Base-by-base conservation (phyloP, 2,888 invertebrate genomes). In the Hydraecia micacea region DNA sequence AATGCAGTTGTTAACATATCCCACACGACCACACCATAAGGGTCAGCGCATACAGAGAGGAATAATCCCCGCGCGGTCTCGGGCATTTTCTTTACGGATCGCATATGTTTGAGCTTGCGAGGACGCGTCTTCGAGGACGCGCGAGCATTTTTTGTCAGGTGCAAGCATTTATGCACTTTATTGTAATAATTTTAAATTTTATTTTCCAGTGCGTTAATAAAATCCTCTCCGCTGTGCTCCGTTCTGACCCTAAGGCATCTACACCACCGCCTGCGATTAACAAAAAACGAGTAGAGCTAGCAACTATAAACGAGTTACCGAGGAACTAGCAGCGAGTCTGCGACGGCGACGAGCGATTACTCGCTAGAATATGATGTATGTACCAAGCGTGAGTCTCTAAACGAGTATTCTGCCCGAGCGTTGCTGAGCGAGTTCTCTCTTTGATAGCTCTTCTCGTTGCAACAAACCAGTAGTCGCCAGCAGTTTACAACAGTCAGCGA, bases 1-100 rank as follows among this genome's bases (percentile, higher is more conserved):
- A 83, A 80, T 79, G 74, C 75, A 84, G 46, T 79, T 80, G 78
- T 80, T 73, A 76, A 76, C 75, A 36, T 69, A 69, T 25, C 9
- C 15, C 15, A 69, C 15, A 39, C n/a, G n/a, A n/a, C n/a, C n/a
- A n/a, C n/a, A n/a, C n/a, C n/a, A n/a, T n/a, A n/a, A n/a, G n/a
- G n/a, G n/a, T n/a, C n/a, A n/a, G n/a, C n/a, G n/a, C n/a, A n/a
- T n/a, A n/a, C n/a, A n/a, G n/a, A n/a, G n/a, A n/a, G n/a, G n/a
- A n/a, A n/a, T n/a, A n/a, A n/a, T n/a, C n/a, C n/a, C n/a, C n/a
- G n/a, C n/a, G n/a, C n/a, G n/a, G n/a, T n/a, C n/a, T n/a, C n/a
- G n/a, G n/a, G n/a, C n/a, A n/a, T n/a, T n/a, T n/a, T n/a, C n/a
- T n/a, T n/a, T n/a, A n/a, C n/a, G n/a, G n/a, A n/a, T n/a, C n/a